Percentiles rank a stretch among this genome's conserved stretches.
phyloP scores from a whole-genome alignment of 1,140 invertebrate species.

The Eubasilissa regina region DNA sequence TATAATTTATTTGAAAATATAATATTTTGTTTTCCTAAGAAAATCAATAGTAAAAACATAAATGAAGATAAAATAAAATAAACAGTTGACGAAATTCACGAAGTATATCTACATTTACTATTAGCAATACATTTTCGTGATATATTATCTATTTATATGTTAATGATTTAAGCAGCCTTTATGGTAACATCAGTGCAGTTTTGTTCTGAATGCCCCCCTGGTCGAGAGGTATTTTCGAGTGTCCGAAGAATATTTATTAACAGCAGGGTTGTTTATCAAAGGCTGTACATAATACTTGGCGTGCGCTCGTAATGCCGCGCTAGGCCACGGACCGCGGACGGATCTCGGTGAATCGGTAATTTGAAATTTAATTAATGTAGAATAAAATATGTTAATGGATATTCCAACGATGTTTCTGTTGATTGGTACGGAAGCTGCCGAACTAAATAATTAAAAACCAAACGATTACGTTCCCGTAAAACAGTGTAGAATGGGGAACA shows the following conservation, averaged over 20 bases:
- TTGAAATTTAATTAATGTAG: slow-evolving; percentile 46
- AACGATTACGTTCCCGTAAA: slow-evolving; percentile 20
- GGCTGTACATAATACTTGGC: slow-evolving; percentile 37
- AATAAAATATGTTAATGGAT: slow-evolving; percentile 49
- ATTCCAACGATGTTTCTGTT: slow-evolving; percentile 36
- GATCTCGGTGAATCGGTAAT: slow-evolving; percentile 29
- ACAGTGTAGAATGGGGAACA: not conserved
- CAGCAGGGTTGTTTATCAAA: slow-evolving; percentile 49
- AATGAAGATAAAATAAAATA: too few species aligned
- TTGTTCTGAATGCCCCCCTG: slow-evolving; percentile 7
- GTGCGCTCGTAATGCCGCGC: not conserved
- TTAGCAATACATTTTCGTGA: too few species aligned
- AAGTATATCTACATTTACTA: too few species aligned
- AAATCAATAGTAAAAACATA: too few species aligned
- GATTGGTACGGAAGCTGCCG: slow-evolving; percentile 36
- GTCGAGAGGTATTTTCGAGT: slow-evolving; percentile 27
- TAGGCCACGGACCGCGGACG: not conserved
- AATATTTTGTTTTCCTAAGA: too few species aligned
- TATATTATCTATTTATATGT: too few species aligned
- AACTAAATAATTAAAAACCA: slow-evolving; percentile 35
- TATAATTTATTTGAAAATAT: too few species aligned
- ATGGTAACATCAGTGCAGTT: not conserved
- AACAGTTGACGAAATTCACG: too few species aligned
- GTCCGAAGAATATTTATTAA: slow-evolving; percentile 47
- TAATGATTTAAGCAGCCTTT: too few species aligned